Evolutionary conservation across 1,140 invertebrate genomes (phyloP).

Genomic region (Thalassaphorura encarpata): DNA sequence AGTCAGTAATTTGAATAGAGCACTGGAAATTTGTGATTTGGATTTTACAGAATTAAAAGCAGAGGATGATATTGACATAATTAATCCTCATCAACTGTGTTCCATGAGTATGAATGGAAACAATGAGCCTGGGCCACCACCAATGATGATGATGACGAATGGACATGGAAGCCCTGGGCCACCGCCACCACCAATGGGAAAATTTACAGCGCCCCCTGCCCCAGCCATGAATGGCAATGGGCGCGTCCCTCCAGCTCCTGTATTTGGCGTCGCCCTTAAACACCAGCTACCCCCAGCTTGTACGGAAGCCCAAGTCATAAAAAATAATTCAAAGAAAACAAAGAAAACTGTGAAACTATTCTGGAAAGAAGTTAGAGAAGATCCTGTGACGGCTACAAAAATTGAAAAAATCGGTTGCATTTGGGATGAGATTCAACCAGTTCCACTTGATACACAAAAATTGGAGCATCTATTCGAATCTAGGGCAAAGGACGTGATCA

Average conservation of each 20-base stretch:
- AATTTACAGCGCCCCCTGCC: conserved; percentile 38
- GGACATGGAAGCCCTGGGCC: conserved; percentile 3
- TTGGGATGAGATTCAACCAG: conserved; percentile 83
- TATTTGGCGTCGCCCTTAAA: conserved; percentile 40
- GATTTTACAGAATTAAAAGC: conserved; percentile 43
- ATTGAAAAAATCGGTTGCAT: conserved; percentile 66
- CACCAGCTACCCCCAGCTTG: conserved; percentile 30
- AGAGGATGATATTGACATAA: conserved; percentile 46
- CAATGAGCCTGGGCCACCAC: conserved; percentile 1
- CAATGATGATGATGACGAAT: conserved; percentile 25
- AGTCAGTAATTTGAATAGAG: conserved; percentile 64
- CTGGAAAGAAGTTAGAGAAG: conserved; percentile 90
- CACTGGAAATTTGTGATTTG: conserved; percentile 70
- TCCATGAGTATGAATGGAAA: conserved; percentile 5
- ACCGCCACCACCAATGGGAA: conserved; percentile 40
- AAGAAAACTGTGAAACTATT: conserved; percentile 99
- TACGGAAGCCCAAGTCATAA: conserved; percentile 30
- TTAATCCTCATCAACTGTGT: conserved; percentile 16
- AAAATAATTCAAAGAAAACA: conserved; percentile 55
- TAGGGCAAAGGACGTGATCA: conserved; percentile 85
- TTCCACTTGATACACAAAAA: conserved; percentile 81
- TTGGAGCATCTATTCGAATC: conserved; percentile 96
- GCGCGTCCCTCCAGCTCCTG: conserved; percentile 38
- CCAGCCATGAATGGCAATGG: no score
- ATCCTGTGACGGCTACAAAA: conserved; percentile 59